phyloP scores from a whole-genome alignment of 2,113 vertebrate genomes.

The Ailurus styani region DNA sequence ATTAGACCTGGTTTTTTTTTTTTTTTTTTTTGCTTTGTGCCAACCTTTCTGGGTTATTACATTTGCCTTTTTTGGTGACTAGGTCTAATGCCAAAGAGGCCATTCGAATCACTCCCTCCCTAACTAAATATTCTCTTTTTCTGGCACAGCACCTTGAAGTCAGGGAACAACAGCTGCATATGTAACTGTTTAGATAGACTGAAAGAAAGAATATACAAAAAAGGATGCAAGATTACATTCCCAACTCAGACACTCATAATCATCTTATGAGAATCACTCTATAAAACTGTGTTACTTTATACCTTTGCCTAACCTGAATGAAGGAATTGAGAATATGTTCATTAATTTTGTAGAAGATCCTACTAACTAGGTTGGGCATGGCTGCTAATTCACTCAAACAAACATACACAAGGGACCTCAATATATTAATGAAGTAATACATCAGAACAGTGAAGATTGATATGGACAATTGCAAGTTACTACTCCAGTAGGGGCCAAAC shows the following conservation, averaged over 20 bases:
- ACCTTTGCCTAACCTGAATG: background rate
- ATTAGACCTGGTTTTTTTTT: background rate
- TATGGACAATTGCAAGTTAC: background rate
- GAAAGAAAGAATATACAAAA: background rate
- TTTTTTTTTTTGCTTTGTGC: background rate
- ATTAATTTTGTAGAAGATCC: conserved; percentile 44
- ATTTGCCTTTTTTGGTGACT: background rate
- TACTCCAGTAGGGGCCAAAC: background rate
- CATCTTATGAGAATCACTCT: background rate
- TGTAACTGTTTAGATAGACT: background rate
- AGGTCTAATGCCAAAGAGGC: background rate
- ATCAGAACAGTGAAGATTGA: conserved; percentile 8
- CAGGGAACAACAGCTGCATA: background rate
- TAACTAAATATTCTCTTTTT: background rate
- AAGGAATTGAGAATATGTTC: conserved; percentile 20
- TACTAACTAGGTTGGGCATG: background rate
- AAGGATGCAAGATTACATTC: background rate
- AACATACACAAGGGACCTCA: background rate
- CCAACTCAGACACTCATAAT: background rate
- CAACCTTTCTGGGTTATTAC: background rate
- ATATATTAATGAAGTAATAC: background rate
- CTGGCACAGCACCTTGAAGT: background rate
- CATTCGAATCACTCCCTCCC: background rate
- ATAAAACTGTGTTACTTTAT: background rate
- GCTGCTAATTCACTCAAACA: background rate